Evolutionary conservation across 2,113 vertebrate species (phyloP).

Genomic region (Lycocorax pyrrhopterus): DNA sequence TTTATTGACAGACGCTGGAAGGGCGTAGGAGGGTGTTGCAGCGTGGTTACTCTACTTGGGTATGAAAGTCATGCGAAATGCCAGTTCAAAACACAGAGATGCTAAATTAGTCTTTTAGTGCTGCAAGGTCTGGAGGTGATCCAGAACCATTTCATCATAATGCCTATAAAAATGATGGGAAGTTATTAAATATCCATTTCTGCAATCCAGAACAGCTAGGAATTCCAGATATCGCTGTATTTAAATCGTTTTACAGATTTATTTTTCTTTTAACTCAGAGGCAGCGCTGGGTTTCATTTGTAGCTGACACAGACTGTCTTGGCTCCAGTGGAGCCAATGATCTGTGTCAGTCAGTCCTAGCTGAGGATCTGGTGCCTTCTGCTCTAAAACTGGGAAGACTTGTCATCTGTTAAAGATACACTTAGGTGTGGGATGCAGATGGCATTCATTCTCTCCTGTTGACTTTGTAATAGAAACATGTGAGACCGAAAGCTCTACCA

Average conservation of each 20-base stretch:
- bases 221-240: neutral
- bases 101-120: neutral
- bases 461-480: neutral
- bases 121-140: neutral
- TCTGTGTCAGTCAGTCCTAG: constrained; percentile 7
- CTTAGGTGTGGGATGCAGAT: neutral
- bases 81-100: neutral
- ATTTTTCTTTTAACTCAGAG: neutral
- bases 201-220: neutral
- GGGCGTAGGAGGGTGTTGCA: neutral
- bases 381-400: neutral
- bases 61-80: neutral
- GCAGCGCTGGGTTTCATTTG: neutral
- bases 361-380: constrained; percentile 12
- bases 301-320: neutral
- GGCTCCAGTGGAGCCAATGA: neutral
- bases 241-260: neutral
- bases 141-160: constrained; percentile 14
- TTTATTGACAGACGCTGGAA: neutral
- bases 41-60: neutral
- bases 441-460: neutral
- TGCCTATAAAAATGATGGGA: neutral
- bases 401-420: neutral
- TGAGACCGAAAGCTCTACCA: neutral
- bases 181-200: constrained; percentile 26